Base-by-base conservation (phyloP, 2,113 vertebrate genomes). In the Eretmochelys imbricata region DNA sequence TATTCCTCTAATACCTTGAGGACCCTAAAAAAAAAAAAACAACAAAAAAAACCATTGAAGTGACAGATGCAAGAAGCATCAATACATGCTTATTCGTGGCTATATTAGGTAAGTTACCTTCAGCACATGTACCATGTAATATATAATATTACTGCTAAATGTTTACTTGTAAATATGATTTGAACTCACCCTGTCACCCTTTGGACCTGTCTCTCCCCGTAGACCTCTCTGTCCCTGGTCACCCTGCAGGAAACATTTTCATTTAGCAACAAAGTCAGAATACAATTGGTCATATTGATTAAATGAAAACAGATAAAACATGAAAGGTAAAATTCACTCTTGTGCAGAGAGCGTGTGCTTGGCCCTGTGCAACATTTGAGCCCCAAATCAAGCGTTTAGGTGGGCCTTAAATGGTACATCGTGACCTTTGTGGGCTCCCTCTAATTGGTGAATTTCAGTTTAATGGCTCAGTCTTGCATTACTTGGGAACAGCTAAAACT, bases 191-290 rank as follows among this genome's bases (percentile, higher is more conserved):
- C 82, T 97, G 82, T 99, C 99, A 72, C 99, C 99, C 96, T 98
- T 98, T 1, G 99, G 99, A 57, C 99, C 99, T 49, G 65, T 8
- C 97, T 99, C 99, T 89, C 99, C 99, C 95, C 98, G 97, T 82
- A 98, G 93, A 10, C 99, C 99, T 96, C 99, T 98, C 93, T 98
- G 99, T 27, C 99, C 99, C 96, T 92, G 98, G 92, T 99, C 99
- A 6, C 99, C 99, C 99, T 99, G 85, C 0, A 94, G 4, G 65
- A 76, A 86, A 89, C 78, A 48, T 50, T 25, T 55, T 85, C 82
- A 80, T 78, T 80, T 72, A 90, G 53, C 83, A 92, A 75, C 29
- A n/a, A 85, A 81, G 62, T 2, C 14, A 88, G n/a, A 93, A 79
- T n/a, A 89, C 49, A 69, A 1, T 69, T 84, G 16, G 9, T 65